These are phyloP conservation scores for Amphiprion percula DNA, from an alignment of 2,113 vertebrate genomes.

Conservation along the genomic window DNA sequence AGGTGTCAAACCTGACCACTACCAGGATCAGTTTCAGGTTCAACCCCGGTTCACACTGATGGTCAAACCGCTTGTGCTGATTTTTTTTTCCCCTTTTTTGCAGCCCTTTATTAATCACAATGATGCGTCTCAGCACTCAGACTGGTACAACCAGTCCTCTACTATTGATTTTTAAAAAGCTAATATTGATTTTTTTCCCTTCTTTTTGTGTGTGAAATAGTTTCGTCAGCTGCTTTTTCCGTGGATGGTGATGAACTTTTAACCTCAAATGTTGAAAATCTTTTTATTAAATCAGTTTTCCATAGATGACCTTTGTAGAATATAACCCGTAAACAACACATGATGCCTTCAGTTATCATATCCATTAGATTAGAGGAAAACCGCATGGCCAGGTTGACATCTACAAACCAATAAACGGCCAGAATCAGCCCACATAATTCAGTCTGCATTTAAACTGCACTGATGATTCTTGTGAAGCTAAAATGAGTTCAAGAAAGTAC, in stretches of 20 bases:
- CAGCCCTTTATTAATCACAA: neutral
- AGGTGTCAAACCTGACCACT: neutral
- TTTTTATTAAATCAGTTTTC: neutral
- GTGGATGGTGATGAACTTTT: neutral
- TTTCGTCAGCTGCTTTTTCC: neutral
- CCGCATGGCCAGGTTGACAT: neutral
- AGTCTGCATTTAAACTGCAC: neutral
- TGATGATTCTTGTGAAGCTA: neutral
- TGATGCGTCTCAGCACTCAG: neutral
- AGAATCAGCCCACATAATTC: neutral
- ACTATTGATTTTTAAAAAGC: neutral
- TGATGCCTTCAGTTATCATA: neutral
- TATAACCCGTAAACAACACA: neutral
- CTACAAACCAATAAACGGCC: slow-evolving; percentile 15
- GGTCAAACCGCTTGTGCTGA: neutral
- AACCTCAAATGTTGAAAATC: slow-evolving; percentile 14
- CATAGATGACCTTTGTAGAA: slow-evolving; percentile 6
- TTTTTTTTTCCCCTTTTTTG: neutral
- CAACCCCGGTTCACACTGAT: neutral
- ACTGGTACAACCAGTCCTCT: neutral
- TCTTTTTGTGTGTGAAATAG: neutral
- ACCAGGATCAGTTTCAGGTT: slow-evolving; percentile 24
- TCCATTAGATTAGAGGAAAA: slow-evolving; percentile 21
- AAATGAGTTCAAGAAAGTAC: neutral
- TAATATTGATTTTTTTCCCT: neutral